Evolutionary conservation across 2,888 invertebrate genomes (phyloP).

Genomic region (Microchrysa polita): DNA sequence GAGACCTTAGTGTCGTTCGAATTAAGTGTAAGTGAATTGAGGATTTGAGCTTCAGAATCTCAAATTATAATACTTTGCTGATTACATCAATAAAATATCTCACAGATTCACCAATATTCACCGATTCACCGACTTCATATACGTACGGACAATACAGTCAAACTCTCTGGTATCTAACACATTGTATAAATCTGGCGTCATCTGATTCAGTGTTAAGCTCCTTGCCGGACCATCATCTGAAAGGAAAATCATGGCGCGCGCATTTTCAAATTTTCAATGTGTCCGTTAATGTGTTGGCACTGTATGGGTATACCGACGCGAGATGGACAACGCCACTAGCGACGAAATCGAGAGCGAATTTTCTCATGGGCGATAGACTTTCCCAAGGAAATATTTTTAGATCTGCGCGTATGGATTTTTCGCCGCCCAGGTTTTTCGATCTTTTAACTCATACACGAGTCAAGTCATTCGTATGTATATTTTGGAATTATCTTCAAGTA

Average conservation of each 20-base stretch:
- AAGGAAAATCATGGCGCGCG: slow-evolving; percentile 41
- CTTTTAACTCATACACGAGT: neutral
- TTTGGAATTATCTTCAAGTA: slow-evolving; percentile 28
- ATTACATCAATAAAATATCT: slow-evolving; percentile 41
- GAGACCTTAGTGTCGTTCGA: slow-evolving; percentile 67
- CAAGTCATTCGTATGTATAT: neutral
- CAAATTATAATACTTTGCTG: slow-evolving; percentile 44
- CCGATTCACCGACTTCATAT: slow-evolving; percentile 30
- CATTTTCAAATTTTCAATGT: slow-evolving; percentile 39
- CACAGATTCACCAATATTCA: slow-evolving; percentile 35
- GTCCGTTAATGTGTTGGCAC: slow-evolving; percentile 34
- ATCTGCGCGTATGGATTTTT: slow-evolving; percentile 44
- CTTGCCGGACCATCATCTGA: slow-evolving; percentile 7
- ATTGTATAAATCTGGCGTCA: slow-evolving; percentile 25
- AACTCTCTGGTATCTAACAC: no score
- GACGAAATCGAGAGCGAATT: slow-evolving; percentile 23
- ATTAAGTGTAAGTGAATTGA: slow-evolving; percentile 65
- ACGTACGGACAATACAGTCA: no score
- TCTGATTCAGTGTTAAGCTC: neutral
- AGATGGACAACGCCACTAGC: slow-evolving; percentile 4
- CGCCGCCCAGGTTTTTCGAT: slow-evolving; percentile 33
- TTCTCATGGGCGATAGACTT: slow-evolving; percentile 34
- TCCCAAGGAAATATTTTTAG: slow-evolving; percentile 48
- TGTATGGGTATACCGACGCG: slow-evolving; percentile 10
- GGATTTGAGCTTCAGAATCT: slow-evolving; percentile 53